Evolutionary conservation across 2,888 invertebrate genomes (phyloP).

Genomic region (Tinea trinotella): DNA sequence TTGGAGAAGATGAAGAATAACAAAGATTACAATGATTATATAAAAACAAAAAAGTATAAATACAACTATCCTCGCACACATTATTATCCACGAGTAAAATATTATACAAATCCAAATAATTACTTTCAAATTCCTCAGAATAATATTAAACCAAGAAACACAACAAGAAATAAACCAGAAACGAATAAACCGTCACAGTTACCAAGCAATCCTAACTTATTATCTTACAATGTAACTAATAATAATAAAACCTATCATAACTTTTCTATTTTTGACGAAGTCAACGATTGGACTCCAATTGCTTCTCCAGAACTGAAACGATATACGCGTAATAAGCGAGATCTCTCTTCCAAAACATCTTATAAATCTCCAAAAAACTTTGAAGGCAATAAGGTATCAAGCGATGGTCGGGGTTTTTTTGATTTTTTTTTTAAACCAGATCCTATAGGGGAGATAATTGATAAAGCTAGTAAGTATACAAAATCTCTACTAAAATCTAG

Average conservation of each 20-base stretch:
- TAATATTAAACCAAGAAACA: constrained; percentile 1
- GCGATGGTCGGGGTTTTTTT: constrained; percentile 30
- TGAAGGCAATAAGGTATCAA: background rate
- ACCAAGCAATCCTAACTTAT: background rate
- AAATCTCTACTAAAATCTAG: constrained; percentile 37
- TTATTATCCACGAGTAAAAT: constrained; percentile 59
- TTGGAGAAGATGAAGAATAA: constrained; percentile 55
- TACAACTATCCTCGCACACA: constrained; percentile 56
- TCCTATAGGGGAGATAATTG: constrained; percentile 30
- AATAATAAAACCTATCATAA: background rate
- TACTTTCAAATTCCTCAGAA: constrained; percentile 25
- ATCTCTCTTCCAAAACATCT: background rate
- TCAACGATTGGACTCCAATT: constrained; percentile 52
- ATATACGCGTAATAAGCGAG: constrained; percentile 2
- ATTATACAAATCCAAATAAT: constrained; percentile 49
- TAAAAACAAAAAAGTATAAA: constrained; percentile 63
- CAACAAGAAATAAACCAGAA: background rate
- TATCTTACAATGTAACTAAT: constrained; percentile 1
- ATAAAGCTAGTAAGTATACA: constrained; percentile 35
- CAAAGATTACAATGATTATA: constrained; percentile 57
- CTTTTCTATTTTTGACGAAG: constrained; percentile 6
- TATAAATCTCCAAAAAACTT: background rate
- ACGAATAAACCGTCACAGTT: background rate
- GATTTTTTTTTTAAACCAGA: constrained; percentile 36
- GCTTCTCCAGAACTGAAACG: constrained; percentile 22